These are phyloP conservation scores for Athripsodes cinereus DNA, from an alignment of 2,888 invertebrate species.

Conservation along the genomic window DNA sequence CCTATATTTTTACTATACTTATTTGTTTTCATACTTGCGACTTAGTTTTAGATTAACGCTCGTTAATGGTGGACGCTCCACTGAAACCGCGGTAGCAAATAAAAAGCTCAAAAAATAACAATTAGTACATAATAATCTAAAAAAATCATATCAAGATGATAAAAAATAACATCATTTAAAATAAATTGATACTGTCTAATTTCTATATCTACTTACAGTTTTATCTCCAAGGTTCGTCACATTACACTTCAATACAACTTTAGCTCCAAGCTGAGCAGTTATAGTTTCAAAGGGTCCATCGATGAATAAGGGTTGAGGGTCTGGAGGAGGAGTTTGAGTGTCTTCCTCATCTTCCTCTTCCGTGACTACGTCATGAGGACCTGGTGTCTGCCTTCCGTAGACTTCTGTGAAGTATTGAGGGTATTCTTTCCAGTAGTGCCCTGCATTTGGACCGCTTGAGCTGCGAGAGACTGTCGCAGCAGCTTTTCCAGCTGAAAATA, in stretches of 20 bases:
- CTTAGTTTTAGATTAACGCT: too few relatives aligned
- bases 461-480: background rate
- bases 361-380: background rate
- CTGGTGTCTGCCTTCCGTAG: constrained; percentile 11
- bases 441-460: background rate
- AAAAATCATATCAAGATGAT: too few relatives aligned
- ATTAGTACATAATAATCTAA: too few relatives aligned
- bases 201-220: constrained; percentile 36
- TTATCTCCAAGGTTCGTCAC: constrained; percentile 39
- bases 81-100: too few relatives aligned
- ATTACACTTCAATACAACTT: constrained; percentile 39
- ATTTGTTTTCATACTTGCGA: too few relatives aligned
- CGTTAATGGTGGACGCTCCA: too few relatives aligned
- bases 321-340: constrained; percentile 10
- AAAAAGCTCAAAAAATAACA: too few relatives aligned
- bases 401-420: constrained; percentile 23
- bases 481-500: background rate
- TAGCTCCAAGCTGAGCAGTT: constrained; percentile 40
- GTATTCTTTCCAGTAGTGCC: constrained; percentile 23
- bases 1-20: too few relatives aligned
- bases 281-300: constrained; percentile 36
- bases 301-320: constrained; percentile 24
- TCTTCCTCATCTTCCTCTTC: constrained; percentile 4
- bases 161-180: background rate
- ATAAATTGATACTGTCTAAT: background rate